Base-by-base conservation (phyloP, 2,113 vertebrate genomes). In the Coryphaenoides rupestris region DNA sequence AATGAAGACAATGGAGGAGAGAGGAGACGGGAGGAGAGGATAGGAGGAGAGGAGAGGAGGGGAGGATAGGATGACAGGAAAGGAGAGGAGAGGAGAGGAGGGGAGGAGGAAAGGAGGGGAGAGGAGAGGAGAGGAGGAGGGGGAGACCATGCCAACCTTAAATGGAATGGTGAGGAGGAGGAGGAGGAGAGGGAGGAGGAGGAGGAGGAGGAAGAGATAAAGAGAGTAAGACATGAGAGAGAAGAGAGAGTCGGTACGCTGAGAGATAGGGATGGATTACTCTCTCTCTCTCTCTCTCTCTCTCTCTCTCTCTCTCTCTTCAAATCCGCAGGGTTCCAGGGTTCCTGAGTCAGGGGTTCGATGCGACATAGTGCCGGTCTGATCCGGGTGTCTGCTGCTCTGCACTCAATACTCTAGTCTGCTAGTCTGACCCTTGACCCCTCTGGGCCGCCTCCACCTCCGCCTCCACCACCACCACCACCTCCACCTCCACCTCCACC, bases 1-100 rank as follows among this genome's bases (percentile, higher is more conserved):
- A 49, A 49, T 49, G 71, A 33, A 62, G 70, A 73, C 28, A 72
- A 47, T 6, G 12, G 22, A 17, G 24, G n/a, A n/a, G n/a, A n/a
- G n/a, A 60, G 33, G 28, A 33, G 28, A 33, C 28, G 26, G 6
- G 26, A 28, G 26, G 2, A 33, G 28, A 33, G 28, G 10, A 10
- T 9, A 33, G 28, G n/a, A n/a, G n/a, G n/a, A 49, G 23, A 28
- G 47, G 4, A 2, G 1, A 12, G 16, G 47, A n/a, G 17, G 4
- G 12, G 17, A 15, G 1, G 47, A n/a, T n/a, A n/a, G n/a, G n/a
- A n/a, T n/a, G n/a, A n/a, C n/a, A n/a, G 12, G 22, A 17, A 21
- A n/a, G n/a, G n/a, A n/a, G n/a, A 60, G 33, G 28, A 33, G 28
- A 33, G 5, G 26, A 28, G 26, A 28, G 26, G 2, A 33, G 28